Percentiles rank a stretch among this genome's conserved stretches.
phyloP scores from a whole-genome alignment of 2,113 vertebrate species.

The Neomonachus schauinslandi region DNA sequence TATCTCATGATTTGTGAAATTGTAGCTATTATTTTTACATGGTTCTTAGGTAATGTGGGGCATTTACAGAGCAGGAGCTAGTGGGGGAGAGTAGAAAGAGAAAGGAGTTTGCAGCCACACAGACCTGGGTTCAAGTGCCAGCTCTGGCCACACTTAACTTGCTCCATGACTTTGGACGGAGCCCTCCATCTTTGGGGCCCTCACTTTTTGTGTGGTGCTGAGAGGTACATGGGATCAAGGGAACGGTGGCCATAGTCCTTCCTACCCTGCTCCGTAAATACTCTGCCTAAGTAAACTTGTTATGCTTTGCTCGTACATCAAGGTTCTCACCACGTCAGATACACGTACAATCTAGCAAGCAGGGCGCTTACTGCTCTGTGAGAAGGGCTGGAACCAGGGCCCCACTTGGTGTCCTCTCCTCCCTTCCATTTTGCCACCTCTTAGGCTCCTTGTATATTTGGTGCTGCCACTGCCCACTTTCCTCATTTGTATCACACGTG shows the following conservation, averaged over 20 bases:
- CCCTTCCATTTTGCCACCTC: neutral
- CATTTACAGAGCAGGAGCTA: slow-evolving; percentile 20
- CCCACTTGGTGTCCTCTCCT: neutral
- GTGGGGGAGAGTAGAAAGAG: neutral
- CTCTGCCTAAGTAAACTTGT: neutral
- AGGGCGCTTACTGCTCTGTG: neutral
- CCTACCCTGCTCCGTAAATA: neutral
- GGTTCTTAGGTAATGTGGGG: neutral
- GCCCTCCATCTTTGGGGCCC: neutral
- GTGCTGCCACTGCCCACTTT: neutral
- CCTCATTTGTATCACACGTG: neutral
- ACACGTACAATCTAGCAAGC: neutral
- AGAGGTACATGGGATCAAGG: neutral
- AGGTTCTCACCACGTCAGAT: neutral
- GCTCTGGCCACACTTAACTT: neutral
- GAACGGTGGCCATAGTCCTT: neutral
- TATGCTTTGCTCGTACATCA: neutral
- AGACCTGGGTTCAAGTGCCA: neutral
- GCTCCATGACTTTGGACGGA: neutral
- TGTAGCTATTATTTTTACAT: slow-evolving; percentile 13
- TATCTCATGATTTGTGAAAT: slow-evolving; percentile 49
- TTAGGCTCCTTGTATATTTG: neutral
- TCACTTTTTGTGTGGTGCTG: neutral
- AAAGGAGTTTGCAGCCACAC: neutral
- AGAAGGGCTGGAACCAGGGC: neutral